Conservation (phyloP, 2,888 invertebrate species). For the Hybos culiciformis region DNA sequence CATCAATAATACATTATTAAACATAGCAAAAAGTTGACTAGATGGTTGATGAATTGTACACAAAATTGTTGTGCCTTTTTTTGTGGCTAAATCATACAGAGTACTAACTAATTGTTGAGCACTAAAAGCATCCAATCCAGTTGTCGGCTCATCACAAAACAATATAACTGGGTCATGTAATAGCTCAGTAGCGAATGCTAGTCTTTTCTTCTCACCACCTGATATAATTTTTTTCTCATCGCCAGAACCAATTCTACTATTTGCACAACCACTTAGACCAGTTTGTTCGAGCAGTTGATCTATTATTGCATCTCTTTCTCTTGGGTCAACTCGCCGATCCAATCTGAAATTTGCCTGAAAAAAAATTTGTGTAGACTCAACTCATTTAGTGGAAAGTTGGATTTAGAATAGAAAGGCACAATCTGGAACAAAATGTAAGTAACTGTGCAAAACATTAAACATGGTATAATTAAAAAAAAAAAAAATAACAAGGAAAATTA, state of each 20-base stretch:
- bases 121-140: constrained; percentile 83
- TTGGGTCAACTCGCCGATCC: constrained; percentile 48
- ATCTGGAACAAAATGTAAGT: too few relatives aligned
- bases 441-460: too few relatives aligned
- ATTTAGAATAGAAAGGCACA: too few relatives aligned
- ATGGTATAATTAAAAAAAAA: too few relatives aligned
- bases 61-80: constrained; percentile 69
- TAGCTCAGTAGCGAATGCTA: constrained; percentile 83
- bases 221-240: constrained; percentile 70
- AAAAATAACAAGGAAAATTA: too few relatives aligned
- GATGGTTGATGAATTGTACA: constrained; percentile 94
- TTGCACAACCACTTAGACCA: constrained; percentile 52
- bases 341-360: constrained; percentile 63
- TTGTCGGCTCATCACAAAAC: constrained; percentile 94
- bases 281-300: constrained; percentile 56
- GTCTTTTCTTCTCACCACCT: constrained; percentile 83
- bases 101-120: constrained; percentile 70
- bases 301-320: constrained; percentile 52
- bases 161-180: constrained; percentile 81
- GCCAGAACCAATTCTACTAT: constrained; percentile 64
- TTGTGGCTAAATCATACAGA: constrained; percentile 53
- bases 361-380: too few relatives aligned
- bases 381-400: too few relatives aligned
- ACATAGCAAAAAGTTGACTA: constrained; percentile 71
- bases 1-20: constrained; percentile 64